These are phyloP conservation scores for Orius insidiosus DNA, from an alignment of 1,140 invertebrate genomes.

Conservation along the genomic window DNA sequence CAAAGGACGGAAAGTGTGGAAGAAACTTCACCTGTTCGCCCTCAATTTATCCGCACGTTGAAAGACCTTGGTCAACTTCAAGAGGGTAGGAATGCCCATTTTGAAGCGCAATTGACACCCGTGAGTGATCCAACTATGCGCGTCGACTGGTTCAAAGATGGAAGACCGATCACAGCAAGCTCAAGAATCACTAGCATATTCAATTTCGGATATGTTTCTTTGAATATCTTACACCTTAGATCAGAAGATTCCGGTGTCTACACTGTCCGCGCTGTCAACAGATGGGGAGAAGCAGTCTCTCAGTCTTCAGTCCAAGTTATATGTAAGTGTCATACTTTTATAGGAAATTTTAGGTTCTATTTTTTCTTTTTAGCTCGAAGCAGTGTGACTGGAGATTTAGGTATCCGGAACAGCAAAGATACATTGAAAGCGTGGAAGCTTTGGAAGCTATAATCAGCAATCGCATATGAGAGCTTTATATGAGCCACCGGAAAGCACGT, in stretches of 20 bases:
- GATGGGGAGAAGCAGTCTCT: slow-evolving; percentile 67
- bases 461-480: slow-evolving; percentile 23
- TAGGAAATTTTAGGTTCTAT: too few species aligned
- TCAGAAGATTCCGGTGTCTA: slow-evolving; percentile 85
- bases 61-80: slow-evolving; percentile 71
- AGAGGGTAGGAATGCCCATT: slow-evolving; percentile 83
- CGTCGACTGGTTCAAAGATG: slow-evolving; percentile 98
- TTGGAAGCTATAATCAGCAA: slow-evolving; percentile 76
- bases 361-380: slow-evolving; percentile 36
- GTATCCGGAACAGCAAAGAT: slow-evolving; percentile 83
- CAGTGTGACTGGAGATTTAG: slow-evolving; percentile 66
- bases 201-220: slow-evolving; percentile 95
- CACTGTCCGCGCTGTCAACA: slow-evolving; percentile 74
- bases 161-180: slow-evolving; percentile 75
- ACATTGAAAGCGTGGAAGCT: slow-evolving; percentile 83
- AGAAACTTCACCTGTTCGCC: slow-evolving; percentile 51
- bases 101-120: slow-evolving; percentile 85
- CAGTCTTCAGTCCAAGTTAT: slow-evolving; percentile 59
- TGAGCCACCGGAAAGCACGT: slow-evolving; percentile 56
- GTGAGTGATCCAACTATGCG: slow-evolving; percentile 93
- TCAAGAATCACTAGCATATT: slow-evolving; percentile 89
- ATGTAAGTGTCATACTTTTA: slow-evolving; percentile 37
- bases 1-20: slow-evolving; percentile 67
- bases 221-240: slow-evolving; percentile 93
- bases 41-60: slow-evolving; percentile 76